Evolutionary conservation across 1,140 invertebrate genomes (phyloP).

Genomic region (Drosophila bocqueti): DNA sequence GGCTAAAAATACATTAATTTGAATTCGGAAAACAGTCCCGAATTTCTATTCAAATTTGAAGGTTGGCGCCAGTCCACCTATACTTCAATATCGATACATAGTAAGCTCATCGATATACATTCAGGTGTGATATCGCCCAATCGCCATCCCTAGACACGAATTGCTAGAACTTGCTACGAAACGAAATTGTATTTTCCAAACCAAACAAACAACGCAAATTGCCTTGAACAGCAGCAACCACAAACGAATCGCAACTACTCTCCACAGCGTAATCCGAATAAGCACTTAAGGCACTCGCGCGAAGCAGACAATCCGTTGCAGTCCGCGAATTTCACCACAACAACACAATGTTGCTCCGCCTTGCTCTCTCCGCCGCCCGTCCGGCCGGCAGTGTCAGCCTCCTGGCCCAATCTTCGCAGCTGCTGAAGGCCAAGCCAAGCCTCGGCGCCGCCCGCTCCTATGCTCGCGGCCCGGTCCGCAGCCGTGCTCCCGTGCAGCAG

Average conservation of each 20-base stretch:
- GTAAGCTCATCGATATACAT: conserved; percentile 1
- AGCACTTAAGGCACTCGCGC: background rate
- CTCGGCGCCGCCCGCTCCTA: conserved; percentile 58
- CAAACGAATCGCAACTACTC: background rate
- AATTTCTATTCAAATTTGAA: background rate
- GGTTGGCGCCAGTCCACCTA: background rate
- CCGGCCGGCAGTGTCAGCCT: conserved; percentile 41
- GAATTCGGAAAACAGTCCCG: too few relatives aligned
- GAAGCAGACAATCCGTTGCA: background rate
- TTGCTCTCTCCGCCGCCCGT: conserved; percentile 53
- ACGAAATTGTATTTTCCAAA: conserved; percentile 13
- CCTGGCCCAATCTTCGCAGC: conserved; percentile 48
- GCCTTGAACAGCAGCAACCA: background rate
- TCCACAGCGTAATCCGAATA: background rate
- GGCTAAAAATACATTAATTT: too few relatives aligned
- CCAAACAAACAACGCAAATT: conserved; percentile 1
- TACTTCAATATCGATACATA: background rate
- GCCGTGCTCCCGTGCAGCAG: conserved; percentile 45
- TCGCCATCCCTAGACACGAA: conserved; percentile 2
- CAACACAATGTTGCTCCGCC: conserved; percentile 66
- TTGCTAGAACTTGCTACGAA: conserved; percentile 40
- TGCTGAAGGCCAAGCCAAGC: conserved; percentile 45
- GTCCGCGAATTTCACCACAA: conserved; percentile 65
- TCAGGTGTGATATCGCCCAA: background rate
- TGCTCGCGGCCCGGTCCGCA: conserved; percentile 66